Evolutionary conservation across 2,797 vertebrate species (phyloP), one percentile per base, ranked within the genome.

Genomic region (Rhabdomys pumilio): DNA sequence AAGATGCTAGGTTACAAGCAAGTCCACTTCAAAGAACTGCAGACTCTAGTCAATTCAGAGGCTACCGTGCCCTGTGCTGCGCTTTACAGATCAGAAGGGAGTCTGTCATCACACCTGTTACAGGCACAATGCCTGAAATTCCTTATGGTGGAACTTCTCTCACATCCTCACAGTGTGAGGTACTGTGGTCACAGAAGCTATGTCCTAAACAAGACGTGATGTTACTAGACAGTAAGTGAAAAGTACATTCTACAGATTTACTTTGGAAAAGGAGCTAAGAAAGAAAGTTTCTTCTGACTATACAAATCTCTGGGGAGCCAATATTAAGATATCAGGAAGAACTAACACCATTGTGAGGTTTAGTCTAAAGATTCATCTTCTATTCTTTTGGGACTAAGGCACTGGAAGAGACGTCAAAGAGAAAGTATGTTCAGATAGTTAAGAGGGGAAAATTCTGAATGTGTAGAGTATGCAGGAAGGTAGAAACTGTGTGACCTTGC

Each of bases 181-280:
- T 41, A 85, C 55, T 96, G 29, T 59, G 55, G 65, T 88, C 81
- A 81, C 3, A 88, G 24, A 55, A 86, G 12, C 17, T 75, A 73
- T 9, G 0, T 26, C 53, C 17, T 83, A 93, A 91, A 75, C 41
- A 90, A 67, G 69, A 89, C 59, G 22, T 89, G 77, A 93, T 73
- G 72, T 20, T 3, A 22, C 75, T 93, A 81, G 41, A 61, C 57
- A 69, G 69, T 31, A 91, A 90, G 55, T 20, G 1, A 93, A 84
- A 91, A 91, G 75, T 95, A 31, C 17, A 11, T 50, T 86, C 95
- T 91, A 59, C 55, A 31, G 31, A 91, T 91, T 96, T 57, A 83
- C 72, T 89, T 96, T 92, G 77, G 75, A 86, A 94, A 85, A 91
- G 6, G 11, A 77, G 41, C 31, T 80, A 93, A 92, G 73, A 8